These are phyloP conservation scores for Dissostichus mawsoni DNA, from an alignment of 2,113 vertebrate genomes.

Conservation along the genomic window DNA sequence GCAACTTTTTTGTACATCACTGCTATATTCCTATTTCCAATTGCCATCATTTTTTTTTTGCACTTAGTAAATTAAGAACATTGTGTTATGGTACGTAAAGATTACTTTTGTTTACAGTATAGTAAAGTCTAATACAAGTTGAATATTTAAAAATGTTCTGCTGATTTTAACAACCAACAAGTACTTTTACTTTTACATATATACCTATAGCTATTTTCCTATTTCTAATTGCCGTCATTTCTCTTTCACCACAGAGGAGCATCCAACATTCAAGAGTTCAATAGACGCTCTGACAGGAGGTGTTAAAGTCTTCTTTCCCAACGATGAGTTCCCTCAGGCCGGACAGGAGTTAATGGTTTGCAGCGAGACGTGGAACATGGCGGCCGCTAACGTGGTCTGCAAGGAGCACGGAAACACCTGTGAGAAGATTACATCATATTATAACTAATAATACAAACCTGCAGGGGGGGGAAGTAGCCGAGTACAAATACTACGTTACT, in stretches of 20 bases:
- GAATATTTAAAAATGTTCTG: too few species aligned
- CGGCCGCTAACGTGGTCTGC: conserved; percentile 77
- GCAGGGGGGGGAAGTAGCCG: too few species aligned
- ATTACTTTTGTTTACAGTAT: too few species aligned
- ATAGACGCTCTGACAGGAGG: not conserved
- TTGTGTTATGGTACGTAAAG: too few species aligned
- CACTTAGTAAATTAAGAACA: too few species aligned
- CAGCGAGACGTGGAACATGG: conserved; percentile 63
- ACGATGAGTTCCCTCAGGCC: rapidly evolving
- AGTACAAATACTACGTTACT: too few species aligned
- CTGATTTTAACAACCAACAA: too few species aligned
- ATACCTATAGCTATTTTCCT: too few species aligned
- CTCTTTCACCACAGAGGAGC: not conserved
- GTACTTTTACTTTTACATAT: too few species aligned
- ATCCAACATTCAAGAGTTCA: not conserved
- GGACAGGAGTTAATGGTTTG: conserved; percentile 58
- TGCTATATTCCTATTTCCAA: not conserved
- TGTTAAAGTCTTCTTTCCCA: conserved; percentile 47
- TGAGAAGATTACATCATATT: conserved; percentile 33
- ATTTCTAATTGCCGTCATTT: not conserved
- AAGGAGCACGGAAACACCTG: conserved; percentile 4
- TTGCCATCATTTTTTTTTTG: too few species aligned
- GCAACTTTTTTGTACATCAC: not conserved
- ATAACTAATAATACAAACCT: too few species aligned
- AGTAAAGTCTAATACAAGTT: too few species aligned